A percentile compares a stretch with the other conserved stretches of the same genome.
These are phyloP conservation scores for Halcyon malimbica DNA, from an alignment of 2,113 vertebrate genomes.

Conservation along the genomic window DNA sequence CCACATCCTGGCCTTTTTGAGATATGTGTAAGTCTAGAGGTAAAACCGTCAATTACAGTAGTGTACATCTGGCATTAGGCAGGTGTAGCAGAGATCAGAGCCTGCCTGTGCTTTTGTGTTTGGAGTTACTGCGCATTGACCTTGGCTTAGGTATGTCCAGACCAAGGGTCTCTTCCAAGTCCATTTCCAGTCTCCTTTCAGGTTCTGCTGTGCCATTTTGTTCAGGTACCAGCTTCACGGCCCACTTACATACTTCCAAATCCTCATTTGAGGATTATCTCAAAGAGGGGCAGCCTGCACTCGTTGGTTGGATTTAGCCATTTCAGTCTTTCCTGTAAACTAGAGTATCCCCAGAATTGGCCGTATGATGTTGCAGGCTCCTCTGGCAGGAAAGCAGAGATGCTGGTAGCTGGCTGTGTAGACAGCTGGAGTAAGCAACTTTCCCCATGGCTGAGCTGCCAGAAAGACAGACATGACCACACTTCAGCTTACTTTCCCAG, in stretches of 20 bases:
- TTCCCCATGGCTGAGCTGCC: not conserved
- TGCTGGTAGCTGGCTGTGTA: not conserved
- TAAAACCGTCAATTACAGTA: not conserved
- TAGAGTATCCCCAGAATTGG: not conserved
- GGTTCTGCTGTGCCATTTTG: not conserved
- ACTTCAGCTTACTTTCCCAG: not conserved
- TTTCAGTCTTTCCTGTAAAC: not conserved
- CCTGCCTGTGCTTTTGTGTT: not conserved
- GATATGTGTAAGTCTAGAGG: not conserved
- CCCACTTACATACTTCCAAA: not conserved
- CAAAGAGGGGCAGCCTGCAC: not conserved
- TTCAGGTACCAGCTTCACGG: not conserved
- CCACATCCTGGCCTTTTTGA: not conserved
- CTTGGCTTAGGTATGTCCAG: not conserved
- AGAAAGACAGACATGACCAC: not conserved
- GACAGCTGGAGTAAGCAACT: not conserved
- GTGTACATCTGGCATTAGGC: not conserved
- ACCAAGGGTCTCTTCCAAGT: not conserved
- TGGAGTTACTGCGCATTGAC: not conserved
- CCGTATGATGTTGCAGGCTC: not conserved
- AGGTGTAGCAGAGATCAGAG: not conserved
- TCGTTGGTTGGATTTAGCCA: not conserved
- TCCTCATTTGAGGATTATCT: not conserved
- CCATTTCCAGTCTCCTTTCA: not conserved
- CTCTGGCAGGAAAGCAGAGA: not conserved